Evolutionary conservation across 1,140 invertebrate species (phyloP).

Genomic region (Lucilia cuprina): DNA sequence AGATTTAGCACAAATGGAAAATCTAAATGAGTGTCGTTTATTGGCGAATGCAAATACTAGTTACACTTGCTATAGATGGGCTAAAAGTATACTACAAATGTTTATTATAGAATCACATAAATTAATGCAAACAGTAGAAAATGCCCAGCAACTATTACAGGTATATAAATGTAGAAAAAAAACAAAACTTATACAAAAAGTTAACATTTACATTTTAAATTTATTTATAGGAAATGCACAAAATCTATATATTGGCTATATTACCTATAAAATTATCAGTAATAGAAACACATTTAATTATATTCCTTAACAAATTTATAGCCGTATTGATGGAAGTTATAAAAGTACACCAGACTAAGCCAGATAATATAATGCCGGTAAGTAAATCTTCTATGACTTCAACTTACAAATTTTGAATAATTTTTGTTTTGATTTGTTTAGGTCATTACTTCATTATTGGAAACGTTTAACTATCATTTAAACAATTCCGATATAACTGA

Average conservation of each 20-base stretch:
- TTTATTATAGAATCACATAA: conserved; percentile 37
- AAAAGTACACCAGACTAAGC: conserved; percentile 9
- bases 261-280: conserved; percentile 31
- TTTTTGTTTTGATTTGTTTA: too few relatives aligned
- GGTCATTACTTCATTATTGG: not conserved
- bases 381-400: not conserved
- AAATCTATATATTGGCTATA: conserved; percentile 35
- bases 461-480: conserved; percentile 35
- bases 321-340: conserved; percentile 36
- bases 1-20: not conserved
- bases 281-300: conserved; percentile 30
- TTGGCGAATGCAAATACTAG: conserved; percentile 29
- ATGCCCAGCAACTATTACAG: conserved; percentile 24
- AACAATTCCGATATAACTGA: not conserved
- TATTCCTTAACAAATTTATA: conserved; percentile 38
- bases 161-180: not conserved
- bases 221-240: conserved; percentile 27
- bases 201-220: too few relatives aligned
- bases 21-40: not conserved
- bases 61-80: conserved; percentile 35
- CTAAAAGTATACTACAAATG: conserved; percentile 37
- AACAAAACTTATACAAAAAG: not conserved
- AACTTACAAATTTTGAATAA: not conserved
- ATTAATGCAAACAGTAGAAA: conserved; percentile 30
- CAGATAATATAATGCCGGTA: conserved; percentile 30